Evolutionary conservation across 2,888 invertebrate genomes (phyloP).

Genomic region (Dasysyrphus albostriatus): DNA sequence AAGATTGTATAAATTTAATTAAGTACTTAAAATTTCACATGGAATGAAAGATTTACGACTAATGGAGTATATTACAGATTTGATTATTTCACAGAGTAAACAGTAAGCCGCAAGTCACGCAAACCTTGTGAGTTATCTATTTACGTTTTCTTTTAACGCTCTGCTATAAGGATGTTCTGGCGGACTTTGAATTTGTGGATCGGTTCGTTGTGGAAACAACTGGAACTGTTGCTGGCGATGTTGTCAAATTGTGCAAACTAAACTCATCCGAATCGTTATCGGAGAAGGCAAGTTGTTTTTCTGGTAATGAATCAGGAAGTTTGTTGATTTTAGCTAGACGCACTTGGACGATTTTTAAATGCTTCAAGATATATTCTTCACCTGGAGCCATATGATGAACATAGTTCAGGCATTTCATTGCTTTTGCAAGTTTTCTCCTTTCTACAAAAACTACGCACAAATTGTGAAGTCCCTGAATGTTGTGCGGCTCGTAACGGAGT

Average conservation of each 20-base stretch:
- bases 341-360: conserved; percentile 91
- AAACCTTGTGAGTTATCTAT: conserved; percentile 3
- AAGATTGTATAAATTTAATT: conserved; percentile 49
- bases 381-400: conserved; percentile 93
- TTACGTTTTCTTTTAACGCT: conserved; percentile 40
- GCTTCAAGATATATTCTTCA: conserved; percentile 95
- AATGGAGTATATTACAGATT: conserved; percentile 54
- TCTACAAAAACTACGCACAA: conserved; percentile 98
- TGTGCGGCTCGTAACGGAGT: conserved; percentile 93
- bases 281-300: conserved; percentile 82
- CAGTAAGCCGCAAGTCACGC: conserved; percentile 26
- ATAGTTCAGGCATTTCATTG: conserved; percentile 92
- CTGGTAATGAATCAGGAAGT: conserved; percentile 81
- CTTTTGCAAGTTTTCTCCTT: conserved; percentile 92
- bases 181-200: conserved; percentile 52
- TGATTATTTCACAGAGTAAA: conserved; percentile 61
- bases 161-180: conserved; percentile 61
- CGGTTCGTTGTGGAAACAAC: conserved; percentile 58
- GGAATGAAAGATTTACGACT: conserved; percentile 29
- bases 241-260: conserved; percentile 33
- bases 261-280: conserved; percentile 83
- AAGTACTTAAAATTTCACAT: conserved; percentile 58
- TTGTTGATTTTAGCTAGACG: conserved; percentile 81
- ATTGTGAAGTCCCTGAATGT: conserved; percentile 97
- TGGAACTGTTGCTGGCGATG: conserved; percentile 18